A percentile compares a stretch with the other conserved stretches of the same genome.
phyloP scores from a whole-genome alignment of 2,113 vertebrate genomes.

The Sigmodon hispidus region DNA sequence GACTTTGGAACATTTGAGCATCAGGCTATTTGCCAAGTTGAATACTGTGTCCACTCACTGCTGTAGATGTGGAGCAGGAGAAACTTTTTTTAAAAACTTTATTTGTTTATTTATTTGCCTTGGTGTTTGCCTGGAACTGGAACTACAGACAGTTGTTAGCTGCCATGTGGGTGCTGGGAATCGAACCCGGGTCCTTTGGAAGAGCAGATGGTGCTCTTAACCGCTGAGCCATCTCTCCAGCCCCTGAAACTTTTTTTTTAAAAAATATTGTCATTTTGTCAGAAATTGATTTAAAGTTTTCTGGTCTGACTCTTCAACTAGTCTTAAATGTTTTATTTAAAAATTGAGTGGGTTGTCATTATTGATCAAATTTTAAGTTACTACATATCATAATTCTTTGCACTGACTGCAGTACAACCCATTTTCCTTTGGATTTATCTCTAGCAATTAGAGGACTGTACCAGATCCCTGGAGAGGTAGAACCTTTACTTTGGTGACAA shows the following conservation, averaged over 20 bases:
- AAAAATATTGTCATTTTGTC: conserved; percentile 73
- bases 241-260: conserved; percentile 65
- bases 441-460: conserved; percentile 31
- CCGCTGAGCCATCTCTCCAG: too few relatives aligned
- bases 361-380: conserved; percentile 86
- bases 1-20: not conserved
- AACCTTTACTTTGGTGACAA: not conserved
- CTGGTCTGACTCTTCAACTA: conserved; percentile 81
- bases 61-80: conserved; percentile 58
- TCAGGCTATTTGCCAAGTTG: not conserved
- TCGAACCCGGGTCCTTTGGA: too few relatives aligned
- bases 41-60: conserved; percentile 6
- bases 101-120: too few relatives aligned
- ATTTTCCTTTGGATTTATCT: conserved; percentile 71
- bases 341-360: conserved; percentile 87
- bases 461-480: not conserved
- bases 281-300: conserved; percentile 81
- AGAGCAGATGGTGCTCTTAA: too few relatives aligned
- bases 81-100: conserved; percentile 71
- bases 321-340: conserved; percentile 87
- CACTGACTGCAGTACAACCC: conserved; percentile 78
- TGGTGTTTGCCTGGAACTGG: too few relatives aligned
- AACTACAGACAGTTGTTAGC: too few relatives aligned
- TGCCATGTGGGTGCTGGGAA: too few relatives aligned
- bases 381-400: conserved; percentile 85